Base-by-base conservation (phyloP, 2,113 vertebrate genomes). In the Phodopus roborovskii region DNA sequence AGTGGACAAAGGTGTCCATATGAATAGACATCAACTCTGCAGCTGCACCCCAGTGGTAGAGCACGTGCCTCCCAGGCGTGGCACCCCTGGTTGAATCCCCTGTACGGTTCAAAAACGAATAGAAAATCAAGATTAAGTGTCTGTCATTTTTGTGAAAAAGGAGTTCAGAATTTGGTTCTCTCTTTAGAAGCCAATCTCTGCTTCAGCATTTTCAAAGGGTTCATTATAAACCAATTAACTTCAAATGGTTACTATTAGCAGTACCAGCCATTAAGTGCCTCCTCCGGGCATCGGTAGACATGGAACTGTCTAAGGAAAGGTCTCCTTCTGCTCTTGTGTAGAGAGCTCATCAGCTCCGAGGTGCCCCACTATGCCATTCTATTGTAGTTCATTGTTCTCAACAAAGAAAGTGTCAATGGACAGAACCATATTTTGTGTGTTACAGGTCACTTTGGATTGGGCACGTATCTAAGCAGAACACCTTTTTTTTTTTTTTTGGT, bases 151-250 rank as follows among this genome's bases (percentile, higher is more conserved):
- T 81, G 58, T 87, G 68, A 84, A 81, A 50, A 26, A 39, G 82
- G 39, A 77, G 50, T 88, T 82, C 48, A 87, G 53, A 90, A 77
- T 90, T 94, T 68, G 42, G 74, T 73, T 93, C 81, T 90, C 75
- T 77, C 42, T 94, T 94, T 71, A 53, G 60, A 88, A 13, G 53
- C 81, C 64, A 90, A 3, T 70, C 88, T 96, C 33, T 74, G 42
- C 70, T 28, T 95, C 73, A 86, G 73, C 48, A 70, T 95, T 94
- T 94, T 94, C 48, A 94, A 58, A 90, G 60, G 45, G 42, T 95
- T 97, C 92, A 91, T 97, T 97, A 94, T 83, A 92, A 92, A 77
- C 93, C 92, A 92, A 50, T 96, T 96, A 94, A 62, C 79, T 95
- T 96, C 85, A 70, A 90, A 94, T n/a, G 70, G 45, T 92, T 90